Evolutionary conservation across 2,888 invertebrate genomes (phyloP).

Genomic region (Eutolmus rufibarbis): DNA sequence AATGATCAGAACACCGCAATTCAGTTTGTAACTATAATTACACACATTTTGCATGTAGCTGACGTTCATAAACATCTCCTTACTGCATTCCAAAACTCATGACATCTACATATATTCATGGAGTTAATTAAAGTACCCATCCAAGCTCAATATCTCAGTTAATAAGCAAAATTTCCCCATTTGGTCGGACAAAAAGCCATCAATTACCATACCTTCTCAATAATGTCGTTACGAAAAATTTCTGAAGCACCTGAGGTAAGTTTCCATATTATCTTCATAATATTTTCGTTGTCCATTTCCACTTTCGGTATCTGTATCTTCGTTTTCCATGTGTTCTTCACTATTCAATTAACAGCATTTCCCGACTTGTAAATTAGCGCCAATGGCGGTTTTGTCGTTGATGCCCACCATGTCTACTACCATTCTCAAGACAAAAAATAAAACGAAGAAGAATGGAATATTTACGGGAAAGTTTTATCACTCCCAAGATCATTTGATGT

Average conservation of each 20-base stretch:
- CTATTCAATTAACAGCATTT: background rate
- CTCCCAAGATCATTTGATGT: conserved; percentile 19
- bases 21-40: background rate
- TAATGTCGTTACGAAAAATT: background rate
- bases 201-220: background rate
- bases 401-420: background rate
- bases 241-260: background rate
- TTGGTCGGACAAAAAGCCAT: background rate
- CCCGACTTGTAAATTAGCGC: conserved; percentile 13
- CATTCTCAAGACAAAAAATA: background rate
- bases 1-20: background rate
- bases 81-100: background rate
- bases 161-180: background rate
- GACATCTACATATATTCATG: background rate
- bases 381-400: background rate
- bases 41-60: background rate
- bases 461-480: conserved; percentile 24
- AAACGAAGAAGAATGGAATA: background rate
- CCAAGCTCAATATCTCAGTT: background rate
- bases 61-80: background rate
- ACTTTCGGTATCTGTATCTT: background rate
- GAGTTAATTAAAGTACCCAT: background rate
- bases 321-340: background rate
- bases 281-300: background rate
- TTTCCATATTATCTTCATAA: background rate